Percentiles rank a stretch among this genome's conserved stretches.
These are phyloP conservation scores for Tricholaema leucomelas DNA, from an alignment of 2,113 vertebrate genomes.

Conservation along the genomic window DNA sequence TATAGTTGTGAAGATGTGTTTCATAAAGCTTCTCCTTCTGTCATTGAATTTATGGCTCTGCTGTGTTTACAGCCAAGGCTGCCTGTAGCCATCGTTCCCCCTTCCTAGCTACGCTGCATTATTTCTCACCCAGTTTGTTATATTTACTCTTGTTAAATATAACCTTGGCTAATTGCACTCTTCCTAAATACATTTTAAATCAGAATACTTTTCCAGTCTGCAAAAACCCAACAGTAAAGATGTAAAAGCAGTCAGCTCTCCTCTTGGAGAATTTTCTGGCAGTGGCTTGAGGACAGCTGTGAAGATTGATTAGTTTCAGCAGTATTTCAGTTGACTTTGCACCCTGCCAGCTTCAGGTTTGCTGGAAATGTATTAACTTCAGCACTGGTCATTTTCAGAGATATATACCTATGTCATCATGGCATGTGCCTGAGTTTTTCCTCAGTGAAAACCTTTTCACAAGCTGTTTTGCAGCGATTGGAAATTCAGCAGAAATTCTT, in stretches of 20 bases:
- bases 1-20: not conserved
- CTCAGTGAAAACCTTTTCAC: not conserved
- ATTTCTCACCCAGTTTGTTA: not conserved
- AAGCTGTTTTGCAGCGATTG: not conserved
- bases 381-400: not conserved
- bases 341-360: not conserved
- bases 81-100: not conserved
- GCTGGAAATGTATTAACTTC: not conserved
- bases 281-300: not conserved
- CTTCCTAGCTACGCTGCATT: not conserved
- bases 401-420: not conserved
- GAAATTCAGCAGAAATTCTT: not conserved
- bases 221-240: not conserved
- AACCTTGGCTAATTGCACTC: not conserved
- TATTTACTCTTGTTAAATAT: slow-evolving; percentile 17
- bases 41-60: not conserved
- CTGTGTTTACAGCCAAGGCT: not conserved
- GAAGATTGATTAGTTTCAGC: not conserved
- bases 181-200: not conserved
- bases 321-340: not conserved
- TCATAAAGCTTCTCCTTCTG: slow-evolving; percentile 6
- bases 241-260: not conserved
- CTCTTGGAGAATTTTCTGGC: not conserved
- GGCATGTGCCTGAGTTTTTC: not conserved
- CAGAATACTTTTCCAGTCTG: not conserved